Base-by-base conservation (phyloP, 2,797 vertebrate genomes). In the Bryconaethiops microstoma region DNA sequence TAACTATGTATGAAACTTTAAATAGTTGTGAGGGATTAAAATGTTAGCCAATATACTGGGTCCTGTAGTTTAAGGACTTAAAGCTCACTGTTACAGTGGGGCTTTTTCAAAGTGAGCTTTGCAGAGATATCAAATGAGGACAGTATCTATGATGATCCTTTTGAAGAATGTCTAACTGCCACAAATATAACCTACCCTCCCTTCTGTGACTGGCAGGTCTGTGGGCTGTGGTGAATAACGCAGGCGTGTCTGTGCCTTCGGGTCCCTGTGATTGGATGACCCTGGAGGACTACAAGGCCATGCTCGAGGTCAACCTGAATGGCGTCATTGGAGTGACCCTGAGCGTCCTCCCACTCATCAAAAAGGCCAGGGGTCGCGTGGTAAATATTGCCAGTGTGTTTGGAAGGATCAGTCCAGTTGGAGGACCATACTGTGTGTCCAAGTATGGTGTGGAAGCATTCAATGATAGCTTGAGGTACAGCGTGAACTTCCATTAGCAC, bases 151-250 rank as follows among this genome's bases (percentile, higher is more conserved):
- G 54, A 55, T 12, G 17, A 57, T 3, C 19, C 6, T 57, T 29
- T 29, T 29, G 29, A 29, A 29, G 29, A 29, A 29, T 29, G 29
- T 3, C 29, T 29, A 29, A 29, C 29, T 29, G 29, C 29, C 29
- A 29, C 29, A 45, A 45, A 45, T 10, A 7, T 45, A 45, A 45
- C 6, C 42, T 55, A 62, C 14, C 23, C 12, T 5, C 23, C 4
- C 60, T 29, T 7, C 69, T 54, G 52, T 82, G 25, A 65, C 19
- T 39, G 21, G 0, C 39, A 95, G 94, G 94, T 25, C 84, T 95
- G 1, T 95, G 94, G 94, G 93, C 91, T 6, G 87, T 95, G 0
- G 93, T 95, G 68, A 95, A 95, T 88, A 95, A 95, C 0, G 94
- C 94, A 0, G 94, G 93, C 0, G 87, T 94, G 6, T 72, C 92